Evolutionary conservation across 2,888 invertebrate species (phyloP).

Genomic region (Watsonalla cultraria): DNA sequence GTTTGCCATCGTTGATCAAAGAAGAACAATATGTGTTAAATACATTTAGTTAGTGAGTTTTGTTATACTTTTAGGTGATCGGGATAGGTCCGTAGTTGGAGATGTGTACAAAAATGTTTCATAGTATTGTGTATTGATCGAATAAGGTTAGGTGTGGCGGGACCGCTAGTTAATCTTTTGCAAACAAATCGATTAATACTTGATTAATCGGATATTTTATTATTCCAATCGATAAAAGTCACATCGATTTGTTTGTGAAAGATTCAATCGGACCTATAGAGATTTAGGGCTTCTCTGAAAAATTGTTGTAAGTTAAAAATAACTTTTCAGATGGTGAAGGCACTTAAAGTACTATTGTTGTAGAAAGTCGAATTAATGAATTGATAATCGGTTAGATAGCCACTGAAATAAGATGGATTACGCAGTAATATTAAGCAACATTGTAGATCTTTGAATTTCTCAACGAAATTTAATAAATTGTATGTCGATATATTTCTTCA

Average conservation of each 20-base stretch:
- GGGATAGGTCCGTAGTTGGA: conserved; percentile 47
- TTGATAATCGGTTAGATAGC: conserved; percentile 24
- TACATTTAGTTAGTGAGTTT: conserved; percentile 72
- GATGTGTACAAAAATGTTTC: conserved; percentile 69
- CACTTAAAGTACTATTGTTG: conserved; percentile 77
- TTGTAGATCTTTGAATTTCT: not conserved
- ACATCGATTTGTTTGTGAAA: not conserved
- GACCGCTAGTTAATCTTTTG: conserved; percentile 17
- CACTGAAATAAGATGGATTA: conserved; percentile 32
- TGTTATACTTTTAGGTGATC: conserved; percentile 67
- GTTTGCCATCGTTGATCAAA: conserved; percentile 77
- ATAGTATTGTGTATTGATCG: conserved; percentile 72
- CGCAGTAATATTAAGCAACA: conserved; percentile 1
- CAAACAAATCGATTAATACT: not conserved
- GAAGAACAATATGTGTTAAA: conserved; percentile 67
- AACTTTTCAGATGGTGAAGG: conserved; percentile 61
- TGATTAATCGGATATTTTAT: not conserved
- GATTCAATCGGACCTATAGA: conserved; percentile 35
- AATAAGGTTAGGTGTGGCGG: conserved; percentile 61
- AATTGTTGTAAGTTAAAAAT: conserved; percentile 67
- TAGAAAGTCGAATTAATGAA: conserved; percentile 36
- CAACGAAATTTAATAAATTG: not conserved
- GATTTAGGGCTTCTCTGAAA: conserved; percentile 54
- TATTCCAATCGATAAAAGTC: not conserved
- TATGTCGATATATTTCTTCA: not conserved